phyloP scores from a whole-genome alignment of 2,888 invertebrate species.

The Slavum lentiscoides region DNA sequence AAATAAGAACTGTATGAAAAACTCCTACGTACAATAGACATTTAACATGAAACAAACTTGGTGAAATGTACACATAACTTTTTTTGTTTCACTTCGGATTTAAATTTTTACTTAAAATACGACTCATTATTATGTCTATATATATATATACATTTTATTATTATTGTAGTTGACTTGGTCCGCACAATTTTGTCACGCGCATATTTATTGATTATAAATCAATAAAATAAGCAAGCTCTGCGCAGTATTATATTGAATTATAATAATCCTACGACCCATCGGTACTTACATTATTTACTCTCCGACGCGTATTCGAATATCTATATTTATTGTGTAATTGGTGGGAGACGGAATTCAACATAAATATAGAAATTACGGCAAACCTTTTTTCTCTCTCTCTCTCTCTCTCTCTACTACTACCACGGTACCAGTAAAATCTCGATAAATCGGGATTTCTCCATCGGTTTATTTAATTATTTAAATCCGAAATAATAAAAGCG shows the following conservation, averaged over 20 bases:
- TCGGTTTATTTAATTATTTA: background rate
- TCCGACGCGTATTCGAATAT: constrained; percentile 1
- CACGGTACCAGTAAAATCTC: background rate
- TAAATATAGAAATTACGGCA: background rate
- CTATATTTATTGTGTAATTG: background rate
- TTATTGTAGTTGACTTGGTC: too few species aligned
- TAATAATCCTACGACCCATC: background rate
- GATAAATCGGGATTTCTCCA: background rate
- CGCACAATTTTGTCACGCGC: too few species aligned
- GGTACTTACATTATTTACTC: background rate
- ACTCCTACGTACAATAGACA: too few species aligned
- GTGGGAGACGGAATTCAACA: background rate
- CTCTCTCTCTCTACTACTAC: too few species aligned
- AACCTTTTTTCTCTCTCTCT: background rate
- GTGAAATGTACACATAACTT: too few species aligned
- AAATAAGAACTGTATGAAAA: too few species aligned
- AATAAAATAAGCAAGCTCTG: background rate
- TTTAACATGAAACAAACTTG: too few species aligned
- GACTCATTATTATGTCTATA: too few species aligned
- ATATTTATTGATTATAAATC: background rate
- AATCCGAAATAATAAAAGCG: background rate
- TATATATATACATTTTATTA: too few species aligned
- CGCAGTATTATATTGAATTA: background rate
- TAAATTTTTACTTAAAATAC: too few species aligned
- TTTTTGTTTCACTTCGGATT: too few species aligned